A percentile compares a stretch with the other conserved stretches of the same genome.
phyloP scores from a whole-genome alignment of 2,113 vertebrate species.

The Gnathonemus echidnorhynchus region DNA sequence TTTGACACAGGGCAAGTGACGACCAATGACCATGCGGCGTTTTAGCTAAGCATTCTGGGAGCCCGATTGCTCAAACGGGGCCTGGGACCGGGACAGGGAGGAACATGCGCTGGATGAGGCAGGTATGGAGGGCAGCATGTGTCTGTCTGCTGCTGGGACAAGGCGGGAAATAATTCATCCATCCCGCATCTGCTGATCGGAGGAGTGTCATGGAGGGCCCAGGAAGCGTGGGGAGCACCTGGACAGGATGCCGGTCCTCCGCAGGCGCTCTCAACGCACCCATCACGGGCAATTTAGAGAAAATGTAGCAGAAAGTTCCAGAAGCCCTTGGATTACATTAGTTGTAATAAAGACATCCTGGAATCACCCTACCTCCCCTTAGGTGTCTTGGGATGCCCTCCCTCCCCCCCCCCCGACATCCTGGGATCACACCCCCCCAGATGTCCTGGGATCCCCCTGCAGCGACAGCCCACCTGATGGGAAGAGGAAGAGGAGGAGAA shows the following conservation, averaged over 20 bases:
- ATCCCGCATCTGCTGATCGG: background rate
- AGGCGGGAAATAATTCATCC: background rate
- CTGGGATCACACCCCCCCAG: background rate
- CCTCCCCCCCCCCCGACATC: slow-evolving; percentile 24
- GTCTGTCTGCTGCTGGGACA: background rate
- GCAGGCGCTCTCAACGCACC: background rate
- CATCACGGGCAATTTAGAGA: background rate
- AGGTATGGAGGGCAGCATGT: background rate
- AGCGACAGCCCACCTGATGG: background rate
- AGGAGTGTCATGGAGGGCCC: background rate
- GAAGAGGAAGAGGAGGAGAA: slow-evolving; percentile 28
- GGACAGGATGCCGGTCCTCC: background rate
- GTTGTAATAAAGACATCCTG: slow-evolving; percentile 44
- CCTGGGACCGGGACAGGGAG: background rate
- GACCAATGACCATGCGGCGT: slow-evolving; percentile 26
- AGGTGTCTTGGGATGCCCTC: background rate
- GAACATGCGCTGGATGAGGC: background rate
- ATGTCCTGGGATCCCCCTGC: background rate
- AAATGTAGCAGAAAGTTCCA: background rate
- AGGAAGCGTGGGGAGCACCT: background rate
- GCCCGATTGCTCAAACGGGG: slow-evolving; percentile 14
- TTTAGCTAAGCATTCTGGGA: slow-evolving; percentile 29
- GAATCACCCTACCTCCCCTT: background rate
- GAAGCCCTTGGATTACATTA: background rate
- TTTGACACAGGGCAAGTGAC: slow-evolving; percentile 33